Conservation (phyloP, 2,888 invertebrate species). For the Tenthredo mesomela region DNA sequence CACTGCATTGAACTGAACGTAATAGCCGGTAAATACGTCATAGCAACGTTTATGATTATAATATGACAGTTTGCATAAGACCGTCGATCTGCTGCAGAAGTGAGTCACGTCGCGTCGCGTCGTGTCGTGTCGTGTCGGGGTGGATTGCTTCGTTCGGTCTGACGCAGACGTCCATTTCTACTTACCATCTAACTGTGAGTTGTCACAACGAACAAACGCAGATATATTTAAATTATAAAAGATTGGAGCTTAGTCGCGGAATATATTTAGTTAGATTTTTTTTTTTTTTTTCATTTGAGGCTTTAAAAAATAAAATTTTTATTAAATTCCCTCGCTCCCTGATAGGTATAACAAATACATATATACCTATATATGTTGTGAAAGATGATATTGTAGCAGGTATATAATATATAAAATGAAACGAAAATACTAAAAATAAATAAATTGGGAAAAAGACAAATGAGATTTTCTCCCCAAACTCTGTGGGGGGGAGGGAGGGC, state of each 20-base stretch:
- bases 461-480: neutral
- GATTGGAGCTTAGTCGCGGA: neutral
- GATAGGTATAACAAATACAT: neutral
- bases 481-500: neutral
- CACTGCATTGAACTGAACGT: neutral
- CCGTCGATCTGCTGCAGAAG: neutral
- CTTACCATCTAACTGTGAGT: neutral
- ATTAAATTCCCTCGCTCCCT: neutral
- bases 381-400: neutral
- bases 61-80: slow-evolving; percentile 15
- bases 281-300: neutral
- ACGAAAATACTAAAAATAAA: slow-evolving; percentile 5
- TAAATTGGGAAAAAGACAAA: slow-evolving; percentile 20
- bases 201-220: neutral
- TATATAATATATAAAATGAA: neutral
- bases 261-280: neutral
- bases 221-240: neutral
- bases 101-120: neutral
- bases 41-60: slow-evolving; percentile 3
- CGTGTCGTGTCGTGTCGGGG: neutral
- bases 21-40: neutral
- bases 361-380: neutral
- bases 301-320: neutral
- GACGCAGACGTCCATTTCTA: neutral
- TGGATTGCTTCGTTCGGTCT: neutral